Base-by-base conservation (phyloP, 2,888 invertebrate species). In the Caenorhabditis sp. region DNA sequence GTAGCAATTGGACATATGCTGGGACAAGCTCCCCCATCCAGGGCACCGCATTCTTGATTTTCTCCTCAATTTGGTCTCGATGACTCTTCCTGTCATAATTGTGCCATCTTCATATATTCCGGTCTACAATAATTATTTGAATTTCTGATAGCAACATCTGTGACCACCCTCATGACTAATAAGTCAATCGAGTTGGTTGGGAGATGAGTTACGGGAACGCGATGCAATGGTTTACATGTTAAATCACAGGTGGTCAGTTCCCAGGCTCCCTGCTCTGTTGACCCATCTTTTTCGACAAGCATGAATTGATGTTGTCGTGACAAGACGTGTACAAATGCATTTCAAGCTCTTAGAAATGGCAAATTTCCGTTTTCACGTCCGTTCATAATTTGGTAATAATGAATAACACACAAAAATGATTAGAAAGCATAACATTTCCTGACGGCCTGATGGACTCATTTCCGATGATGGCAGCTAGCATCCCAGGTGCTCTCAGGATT, bases 331-430 rank as follows among this genome's bases (percentile, higher is more conserved):
- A 67, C 74, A 60, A n/a, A 65, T 76, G 60, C 56, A 56, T 35
- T 32, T 35, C 35, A 51, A 60, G 67, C 53, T 67, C 76, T 76
- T 76, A 60, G 67, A 76, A 76, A 61, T 76, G 67, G 61, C 76
- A 76, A 76, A 76, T 76, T 76, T 76, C 76, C 76, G 76, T 68
- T 76, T 50, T 44, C 40, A 51, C 67, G 61, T 67, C 67, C 40
- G 13, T 40, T 13, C 13, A 13, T 13, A 13, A 40, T 76, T 76
- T 60, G 22, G 65, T 76, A 76, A 76, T 76, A 76, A 67, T 67
- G 67, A 53, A 76, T 76, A 76, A 76, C 76, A 72, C 71, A 74
- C 76, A 76, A 76, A 76, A 76, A 67, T 76, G 76, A 76, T 76
- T 76, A 76, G 60, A 76, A 67, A 55, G 67, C 76, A 76, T 76